Evolutionary conservation across 2,797 vertebrate genomes (phyloP), one percentile per base, ranked within the genome.

Genomic region (Rhinoraja longicauda): DNA sequence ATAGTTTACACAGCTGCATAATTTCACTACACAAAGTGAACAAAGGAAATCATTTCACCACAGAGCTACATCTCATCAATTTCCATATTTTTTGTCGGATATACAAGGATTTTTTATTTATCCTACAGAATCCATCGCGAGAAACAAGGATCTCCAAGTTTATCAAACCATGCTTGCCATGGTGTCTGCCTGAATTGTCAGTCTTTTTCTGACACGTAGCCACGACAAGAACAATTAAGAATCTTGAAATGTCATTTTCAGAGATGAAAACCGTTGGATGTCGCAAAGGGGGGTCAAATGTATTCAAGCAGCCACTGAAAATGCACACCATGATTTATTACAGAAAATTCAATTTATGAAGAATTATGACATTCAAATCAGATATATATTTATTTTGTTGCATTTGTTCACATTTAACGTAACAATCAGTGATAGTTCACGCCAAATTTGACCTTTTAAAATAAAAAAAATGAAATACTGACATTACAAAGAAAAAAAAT

Each of bases 241-340:
- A 53, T 72, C 7, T 53, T 45, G 36, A 91, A 91, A 91, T 21
- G 67, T 70, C 88, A 73, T 13, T 45, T 73, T 26, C 88, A 39
- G 67, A 91, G 79, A 73, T 91, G 64, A 91, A 91, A 91, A 91
- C 91, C 88, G 70, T 91, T 91, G 45, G 64, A 70, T 39, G 88
- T 91, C 67, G 72, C 70, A 26, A 91, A 91, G 88, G 70, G 32
- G 91, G 64, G 67, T 21, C n/a, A 90, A 32, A n/a, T 19, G 62
- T 70, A 72, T 90, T 72, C 88, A 90, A 90, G 32, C 32, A 90
- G 19, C 17, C n/a, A 90, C 64, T 70, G 67, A 72, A 90, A 70
- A 72, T 73, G 36, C 26, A 73, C 67, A 24, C 64, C 45, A 29
- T 90, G 67, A 91, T 91, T 72, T 91, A 91, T 91, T 91, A 29